A percentile compares a stretch with the other conserved stretches of the same genome.
These are phyloP conservation scores for Acronicta alni DNA, from an alignment of 2,888 invertebrate genomes.

Conservation along the genomic window DNA sequence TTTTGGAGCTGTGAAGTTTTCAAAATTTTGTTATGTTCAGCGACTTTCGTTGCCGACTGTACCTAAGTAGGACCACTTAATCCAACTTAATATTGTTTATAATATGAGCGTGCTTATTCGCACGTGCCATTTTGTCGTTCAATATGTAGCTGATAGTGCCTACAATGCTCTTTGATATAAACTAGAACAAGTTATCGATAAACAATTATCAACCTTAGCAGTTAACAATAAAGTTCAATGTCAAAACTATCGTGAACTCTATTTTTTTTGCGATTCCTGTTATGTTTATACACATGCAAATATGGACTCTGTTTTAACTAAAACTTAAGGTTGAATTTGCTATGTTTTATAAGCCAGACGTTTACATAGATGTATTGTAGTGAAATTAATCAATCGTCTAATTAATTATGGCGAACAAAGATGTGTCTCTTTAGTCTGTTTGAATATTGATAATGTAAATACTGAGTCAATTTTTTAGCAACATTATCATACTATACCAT, in stretches of 20 bases:
- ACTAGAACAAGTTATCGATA: conserved; percentile 11
- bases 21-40: no score
- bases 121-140: conserved; percentile 46
- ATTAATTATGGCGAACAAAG: no score
- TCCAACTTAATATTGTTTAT: conserved; percentile 13
- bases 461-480: no score
- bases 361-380: conserved; percentile 13
- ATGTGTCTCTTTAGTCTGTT: no score
- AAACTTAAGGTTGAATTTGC: neutral
- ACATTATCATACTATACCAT: no score
- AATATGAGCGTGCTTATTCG: conserved; percentile 33
- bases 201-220: conserved; percentile 26
- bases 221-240: neutral
- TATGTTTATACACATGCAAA: neutral
- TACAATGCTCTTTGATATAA: conserved; percentile 20
- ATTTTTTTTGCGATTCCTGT: conserved; percentile 1
- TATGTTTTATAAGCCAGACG: conserved; percentile 5
- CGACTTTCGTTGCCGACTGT: no score
- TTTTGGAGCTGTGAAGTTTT: no score
- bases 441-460: no score
- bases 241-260: neutral
- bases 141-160: conserved; percentile 2
- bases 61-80: conserved; percentile 6
- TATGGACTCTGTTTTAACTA: neutral
- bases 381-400: conserved; percentile 11